Percentiles rank a stretch among this genome's conserved stretches.
Conservation (phyloP, 2,888 invertebrate genomes). For the Synergus japonicus region DNA sequence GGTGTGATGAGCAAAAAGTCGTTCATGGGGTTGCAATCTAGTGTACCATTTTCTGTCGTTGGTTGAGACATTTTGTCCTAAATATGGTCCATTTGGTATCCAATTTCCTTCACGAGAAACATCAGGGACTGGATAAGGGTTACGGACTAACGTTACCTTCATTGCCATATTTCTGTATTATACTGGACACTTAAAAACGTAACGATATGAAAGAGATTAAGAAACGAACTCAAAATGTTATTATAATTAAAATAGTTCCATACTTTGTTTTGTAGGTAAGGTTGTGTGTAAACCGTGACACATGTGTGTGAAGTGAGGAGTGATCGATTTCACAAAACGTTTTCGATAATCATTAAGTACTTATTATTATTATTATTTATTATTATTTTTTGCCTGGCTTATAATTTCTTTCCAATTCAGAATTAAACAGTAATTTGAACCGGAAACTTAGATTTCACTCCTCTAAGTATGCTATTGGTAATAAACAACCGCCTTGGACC, state of each 20-base stretch:
- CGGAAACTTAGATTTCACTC: conserved; percentile 3
- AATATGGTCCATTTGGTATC: conserved; percentile 62
- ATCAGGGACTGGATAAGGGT: conserved; percentile 72
- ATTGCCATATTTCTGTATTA: conserved; percentile 40
- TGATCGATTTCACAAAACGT: neutral
- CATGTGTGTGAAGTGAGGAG: neutral
- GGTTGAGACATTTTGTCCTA: conserved; percentile 66
- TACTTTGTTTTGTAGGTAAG: neutral
- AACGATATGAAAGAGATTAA: neutral
- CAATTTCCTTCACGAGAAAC: conserved; percentile 69
- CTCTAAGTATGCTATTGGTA: neutral
- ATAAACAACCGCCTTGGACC: neutral
- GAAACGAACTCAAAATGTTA: neutral
- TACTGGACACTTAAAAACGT: conserved; percentile 42
- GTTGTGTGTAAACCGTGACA: neutral
- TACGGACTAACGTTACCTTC: conserved; percentile 60
- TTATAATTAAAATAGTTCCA: neutral
- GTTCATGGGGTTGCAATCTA: conserved; percentile 75
- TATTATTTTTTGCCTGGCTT: neutral
- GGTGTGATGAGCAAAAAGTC: conserved; percentile 82
- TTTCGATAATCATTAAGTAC: neutral
- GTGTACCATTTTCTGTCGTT: conserved; percentile 66
- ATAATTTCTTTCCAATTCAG: neutral
- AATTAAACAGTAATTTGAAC: neutral
- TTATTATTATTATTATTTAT: neutral